Conservation (phyloP, 2,888 invertebrate species). For the Lagria hirta region DNA sequence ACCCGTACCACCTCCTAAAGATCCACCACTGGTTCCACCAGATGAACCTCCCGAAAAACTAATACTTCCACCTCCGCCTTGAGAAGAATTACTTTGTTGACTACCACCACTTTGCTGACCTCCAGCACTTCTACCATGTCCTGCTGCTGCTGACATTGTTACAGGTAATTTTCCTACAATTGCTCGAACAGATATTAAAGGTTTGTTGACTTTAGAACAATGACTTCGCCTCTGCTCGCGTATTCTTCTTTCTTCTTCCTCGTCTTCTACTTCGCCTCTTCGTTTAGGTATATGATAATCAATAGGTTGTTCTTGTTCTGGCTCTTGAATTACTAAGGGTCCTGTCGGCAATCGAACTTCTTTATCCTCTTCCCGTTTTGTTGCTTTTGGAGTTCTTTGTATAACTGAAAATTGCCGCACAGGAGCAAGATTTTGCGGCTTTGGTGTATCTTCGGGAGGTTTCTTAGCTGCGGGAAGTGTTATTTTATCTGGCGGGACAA, state of each 20-base stretch:
- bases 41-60: slow-evolving; percentile 39
- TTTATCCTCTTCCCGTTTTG: slow-evolving; percentile 53
- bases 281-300: slow-evolving; percentile 86
- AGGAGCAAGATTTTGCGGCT: slow-evolving; percentile 47
- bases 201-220: slow-evolving; percentile 67
- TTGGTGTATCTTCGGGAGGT: slow-evolving; percentile 58
- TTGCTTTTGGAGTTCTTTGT: slow-evolving; percentile 60
- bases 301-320: slow-evolving; percentile 73
- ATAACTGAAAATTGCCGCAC: slow-evolving; percentile 50
- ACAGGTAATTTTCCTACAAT: slow-evolving; percentile 62
- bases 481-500: slow-evolving; percentile 61
- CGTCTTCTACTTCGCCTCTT: slow-evolving; percentile 67
- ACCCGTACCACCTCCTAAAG: slow-evolving; percentile 62
- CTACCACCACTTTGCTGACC: slow-evolving; percentile 53
- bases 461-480: slow-evolving; percentile 60
- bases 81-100: slow-evolving; percentile 43
- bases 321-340: slow-evolving; percentile 35
- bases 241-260: slow-evolving; percentile 68
- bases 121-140: slow-evolving; percentile 71
- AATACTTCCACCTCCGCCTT: slow-evolving; percentile 41
- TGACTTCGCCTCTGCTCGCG: slow-evolving; percentile 66
- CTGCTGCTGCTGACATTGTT: slow-evolving; percentile 74
- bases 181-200: slow-evolving; percentile 60
- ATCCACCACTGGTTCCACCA: slow-evolving; percentile 42
- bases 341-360: slow-evolving; percentile 40